Percentiles rank a stretch among this genome's conserved stretches.
Evolutionary conservation across 92 coral and sea anemone species (phyloP).

Genomic region (Phymanthus crucifer): DNA sequence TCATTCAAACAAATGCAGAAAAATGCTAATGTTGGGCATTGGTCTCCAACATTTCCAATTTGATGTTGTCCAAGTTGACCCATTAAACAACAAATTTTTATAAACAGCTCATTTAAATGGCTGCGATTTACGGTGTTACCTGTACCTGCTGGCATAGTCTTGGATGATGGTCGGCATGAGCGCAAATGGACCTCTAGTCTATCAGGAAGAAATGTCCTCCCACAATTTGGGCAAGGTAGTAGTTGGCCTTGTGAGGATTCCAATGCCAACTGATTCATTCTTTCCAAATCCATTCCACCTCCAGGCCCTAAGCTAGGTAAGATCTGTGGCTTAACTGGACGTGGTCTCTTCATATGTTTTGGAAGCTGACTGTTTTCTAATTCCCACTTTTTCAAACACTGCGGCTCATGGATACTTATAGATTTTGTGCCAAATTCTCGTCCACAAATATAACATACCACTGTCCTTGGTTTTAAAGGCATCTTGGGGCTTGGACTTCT

Average conservation of each 20-base stretch:
- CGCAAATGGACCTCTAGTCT: constrained; percentile 79
- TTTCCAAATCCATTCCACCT: constrained; percentile 66
- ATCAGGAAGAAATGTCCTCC: constrained; percentile 94
- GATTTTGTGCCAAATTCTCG: constrained; percentile 96
- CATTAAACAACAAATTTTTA: not conserved
- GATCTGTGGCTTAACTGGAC: constrained; percentile 84
- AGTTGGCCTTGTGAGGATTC: constrained; percentile 85
- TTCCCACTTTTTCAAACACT: constrained; percentile 95
- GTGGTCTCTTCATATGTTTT: constrained; percentile 76
- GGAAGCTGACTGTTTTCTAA: constrained; percentile 84
- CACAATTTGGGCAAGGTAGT: constrained; percentile 89
- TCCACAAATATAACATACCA: constrained; percentile 96
- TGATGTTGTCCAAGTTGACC: no score
- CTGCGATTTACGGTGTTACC: constrained; percentile 15
- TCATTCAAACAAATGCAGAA: no score
- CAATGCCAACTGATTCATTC: constrained; percentile 80
- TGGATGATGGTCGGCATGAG: constrained; percentile 76
- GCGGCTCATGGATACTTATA: constrained; percentile 95
- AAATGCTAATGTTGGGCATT: no score
- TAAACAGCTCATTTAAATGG: not conserved
- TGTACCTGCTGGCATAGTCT: constrained; percentile 54
- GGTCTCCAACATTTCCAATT: no score
- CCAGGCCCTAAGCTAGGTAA: constrained; percentile 76
- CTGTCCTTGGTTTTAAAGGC: constrained; percentile 84
- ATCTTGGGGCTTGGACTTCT: constrained; percentile 52